Evolutionary conservation across 2,888 invertebrate species (phyloP).

Genomic region (Parnassius mnemosyne): DNA sequence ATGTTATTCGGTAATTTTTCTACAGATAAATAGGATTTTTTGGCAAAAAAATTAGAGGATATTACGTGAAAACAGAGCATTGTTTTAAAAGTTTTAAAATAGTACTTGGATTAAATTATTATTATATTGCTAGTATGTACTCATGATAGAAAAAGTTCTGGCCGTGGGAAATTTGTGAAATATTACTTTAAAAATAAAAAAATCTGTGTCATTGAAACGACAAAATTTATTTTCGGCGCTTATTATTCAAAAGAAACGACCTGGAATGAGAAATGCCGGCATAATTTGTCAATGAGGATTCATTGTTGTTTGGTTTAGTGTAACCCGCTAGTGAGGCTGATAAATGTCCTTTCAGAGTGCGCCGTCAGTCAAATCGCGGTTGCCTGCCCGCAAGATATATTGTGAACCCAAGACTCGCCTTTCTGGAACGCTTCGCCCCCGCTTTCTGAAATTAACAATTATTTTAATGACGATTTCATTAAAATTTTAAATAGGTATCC

Average conservation of each 20-base stretch:
- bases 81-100: no score
- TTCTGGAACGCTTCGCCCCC: slow-evolving; percentile 60
- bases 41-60: no score
- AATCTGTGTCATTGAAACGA: slow-evolving; percentile 1
- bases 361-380: slow-evolving; percentile 80
- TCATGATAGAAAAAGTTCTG: no score
- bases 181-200: background rate
- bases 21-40: no score
- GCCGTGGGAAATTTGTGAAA: no score
- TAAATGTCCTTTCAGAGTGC: slow-evolving; percentile 78
- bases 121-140: no score
- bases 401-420: slow-evolving; percentile 72
- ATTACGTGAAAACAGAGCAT: no score
- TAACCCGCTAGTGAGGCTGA: slow-evolving; percentile 78
- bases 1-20: no score
- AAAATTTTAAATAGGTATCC: slow-evolving; percentile 20
- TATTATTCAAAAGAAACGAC: slow-evolving; percentile 64
- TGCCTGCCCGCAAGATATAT: slow-evolving; percentile 79
- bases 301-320: slow-evolving; percentile 79
- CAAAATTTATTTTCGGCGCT: slow-evolving; percentile 30
- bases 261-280: slow-evolving; percentile 65
- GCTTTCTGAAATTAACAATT: slow-evolving; percentile 71
- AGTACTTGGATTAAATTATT: no score
- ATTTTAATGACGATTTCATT: slow-evolving; percentile 38
- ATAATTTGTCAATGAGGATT: slow-evolving; percentile 80